A percentile compares a stretch with the other conserved stretches of the same genome.
Conservation (phyloP, 2,797 vertebrate species). For the Odontamblyopus lacepedii region DNA sequence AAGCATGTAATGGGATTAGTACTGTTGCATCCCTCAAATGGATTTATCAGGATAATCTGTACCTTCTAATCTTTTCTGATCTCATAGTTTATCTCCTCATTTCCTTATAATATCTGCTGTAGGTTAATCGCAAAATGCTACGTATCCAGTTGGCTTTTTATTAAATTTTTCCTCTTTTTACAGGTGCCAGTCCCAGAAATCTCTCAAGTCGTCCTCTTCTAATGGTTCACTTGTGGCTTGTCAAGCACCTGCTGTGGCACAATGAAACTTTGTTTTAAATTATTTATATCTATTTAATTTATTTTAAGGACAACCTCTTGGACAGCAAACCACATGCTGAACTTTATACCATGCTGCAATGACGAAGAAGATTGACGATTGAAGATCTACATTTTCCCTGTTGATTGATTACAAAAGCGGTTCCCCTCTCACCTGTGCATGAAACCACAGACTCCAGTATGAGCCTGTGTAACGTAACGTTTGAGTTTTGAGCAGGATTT, state of each 20-base stretch:
- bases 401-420: background rate
- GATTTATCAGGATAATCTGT: constrained; percentile 65
- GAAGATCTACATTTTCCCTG: no score
- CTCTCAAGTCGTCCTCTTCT: constrained; percentile 82
- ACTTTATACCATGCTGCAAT: background rate
- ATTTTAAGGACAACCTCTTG: constrained; percentile 18
- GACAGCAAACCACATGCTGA: constrained; percentile 17
- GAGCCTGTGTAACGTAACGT: background rate
- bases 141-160: background rate
- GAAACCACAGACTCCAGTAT: constrained; percentile 32
- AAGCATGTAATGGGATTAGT: constrained; percentile 41
- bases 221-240: constrained; percentile 76
- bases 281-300: constrained; percentile 7
- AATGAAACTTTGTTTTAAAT: constrained; percentile 46
- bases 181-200: constrained; percentile 88
- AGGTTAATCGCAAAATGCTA: constrained; percentile 19
- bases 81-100: constrained; percentile 38
- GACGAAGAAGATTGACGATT: constrained; percentile 15
- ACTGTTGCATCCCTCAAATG: constrained; percentile 34
- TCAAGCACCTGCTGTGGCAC: constrained; percentile 65
- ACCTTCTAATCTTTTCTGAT: constrained; percentile 41
- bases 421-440: background rate
- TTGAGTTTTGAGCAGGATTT: constrained; percentile 10
- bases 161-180: constrained; percentile 20
- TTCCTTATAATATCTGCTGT: constrained; percentile 30